Evolutionary conservation across 2,797 vertebrate genomes (phyloP).

Genomic region (Mallotus villosus): DNA sequence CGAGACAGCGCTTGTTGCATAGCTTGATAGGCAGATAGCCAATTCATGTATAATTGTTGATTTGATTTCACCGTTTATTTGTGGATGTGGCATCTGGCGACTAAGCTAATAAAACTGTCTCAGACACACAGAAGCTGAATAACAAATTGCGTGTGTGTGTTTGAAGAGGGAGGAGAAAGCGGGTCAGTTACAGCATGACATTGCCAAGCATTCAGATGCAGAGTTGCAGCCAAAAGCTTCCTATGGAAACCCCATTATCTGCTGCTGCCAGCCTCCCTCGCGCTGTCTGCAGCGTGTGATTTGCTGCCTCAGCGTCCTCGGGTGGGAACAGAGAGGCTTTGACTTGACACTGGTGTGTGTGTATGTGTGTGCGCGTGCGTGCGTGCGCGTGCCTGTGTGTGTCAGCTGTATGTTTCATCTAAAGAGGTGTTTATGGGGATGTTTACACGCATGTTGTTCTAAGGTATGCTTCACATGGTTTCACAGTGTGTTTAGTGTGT

Average conservation of each 20-base stretch:
- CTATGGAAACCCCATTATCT: slow-evolving; percentile 58
- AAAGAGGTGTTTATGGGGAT: background rate
- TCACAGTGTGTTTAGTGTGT: slow-evolving; percentile 15
- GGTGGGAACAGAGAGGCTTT: background rate
- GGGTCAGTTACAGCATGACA: slow-evolving; percentile 7
- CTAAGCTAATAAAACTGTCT: background rate
- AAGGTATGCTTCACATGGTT: slow-evolving; percentile 15
- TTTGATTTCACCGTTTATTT: background rate
- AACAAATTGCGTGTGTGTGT: slow-evolving; percentile 3
- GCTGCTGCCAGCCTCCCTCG: slow-evolving; percentile 50
- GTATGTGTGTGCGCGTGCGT: too few relatives aligned
- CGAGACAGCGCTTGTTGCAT: background rate
- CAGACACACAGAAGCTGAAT: background rate
- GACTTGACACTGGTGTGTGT: background rate
- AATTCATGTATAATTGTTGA: background rate
- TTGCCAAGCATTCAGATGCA: slow-evolving; percentile 40
- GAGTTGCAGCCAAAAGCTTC: slow-evolving; percentile 33
- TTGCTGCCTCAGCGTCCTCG: slow-evolving; percentile 12
- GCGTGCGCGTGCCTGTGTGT: too few relatives aligned
- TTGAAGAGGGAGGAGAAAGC: background rate
- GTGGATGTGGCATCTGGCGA: background rate
- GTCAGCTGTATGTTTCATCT: slow-evolving; percentile 9
- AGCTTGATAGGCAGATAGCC: background rate
- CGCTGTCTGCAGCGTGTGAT: slow-evolving; percentile 24
- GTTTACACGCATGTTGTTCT: slow-evolving; percentile 3